These are phyloP conservation scores for Glaucomys volans DNA, from an alignment of 2,113 vertebrate genomes.

Conservation along the genomic window DNA sequence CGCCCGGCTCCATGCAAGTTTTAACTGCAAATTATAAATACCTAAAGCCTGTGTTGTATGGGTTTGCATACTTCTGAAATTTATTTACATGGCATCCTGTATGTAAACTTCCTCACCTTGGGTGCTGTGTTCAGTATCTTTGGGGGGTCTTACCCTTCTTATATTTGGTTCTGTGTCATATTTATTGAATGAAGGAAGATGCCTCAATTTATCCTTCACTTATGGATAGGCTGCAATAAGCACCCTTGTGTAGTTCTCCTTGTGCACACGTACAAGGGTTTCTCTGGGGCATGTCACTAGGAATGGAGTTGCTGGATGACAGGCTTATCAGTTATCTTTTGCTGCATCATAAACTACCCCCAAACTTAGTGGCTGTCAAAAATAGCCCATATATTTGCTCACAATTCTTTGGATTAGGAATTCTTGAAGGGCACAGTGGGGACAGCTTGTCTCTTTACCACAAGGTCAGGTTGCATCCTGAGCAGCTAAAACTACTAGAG, in stretches of 20 bases:
- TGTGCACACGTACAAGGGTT: neutral
- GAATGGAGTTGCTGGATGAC: constrained; percentile 30
- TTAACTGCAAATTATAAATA: neutral
- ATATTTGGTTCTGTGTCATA: neutral
- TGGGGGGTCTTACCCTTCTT: neutral
- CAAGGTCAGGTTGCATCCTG: neutral
- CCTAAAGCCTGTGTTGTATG: neutral
- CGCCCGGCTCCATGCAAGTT: neutral
- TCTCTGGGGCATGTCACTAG: constrained; percentile 38
- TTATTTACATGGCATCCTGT: neutral
- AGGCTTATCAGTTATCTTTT: constrained; percentile 44
- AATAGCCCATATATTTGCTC: constrained; percentile 13
- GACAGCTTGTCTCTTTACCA: neutral
- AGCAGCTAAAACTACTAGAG: neutral
- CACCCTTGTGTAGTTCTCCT: neutral
- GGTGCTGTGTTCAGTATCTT: neutral
- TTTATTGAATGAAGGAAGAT: neutral
- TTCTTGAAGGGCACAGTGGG: neutral
- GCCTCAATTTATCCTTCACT: neutral
- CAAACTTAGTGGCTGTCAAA: constrained; percentile 8
- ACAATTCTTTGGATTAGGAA: constrained; percentile 28
- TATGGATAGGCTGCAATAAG: constrained; percentile 2
- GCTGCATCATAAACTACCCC: constrained; percentile 15
- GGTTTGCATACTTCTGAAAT: neutral
- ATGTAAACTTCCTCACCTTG: neutral